Evolutionary conservation across 2,797 vertebrate species (phyloP).

Genomic region (Echeneis naucrates): DNA sequence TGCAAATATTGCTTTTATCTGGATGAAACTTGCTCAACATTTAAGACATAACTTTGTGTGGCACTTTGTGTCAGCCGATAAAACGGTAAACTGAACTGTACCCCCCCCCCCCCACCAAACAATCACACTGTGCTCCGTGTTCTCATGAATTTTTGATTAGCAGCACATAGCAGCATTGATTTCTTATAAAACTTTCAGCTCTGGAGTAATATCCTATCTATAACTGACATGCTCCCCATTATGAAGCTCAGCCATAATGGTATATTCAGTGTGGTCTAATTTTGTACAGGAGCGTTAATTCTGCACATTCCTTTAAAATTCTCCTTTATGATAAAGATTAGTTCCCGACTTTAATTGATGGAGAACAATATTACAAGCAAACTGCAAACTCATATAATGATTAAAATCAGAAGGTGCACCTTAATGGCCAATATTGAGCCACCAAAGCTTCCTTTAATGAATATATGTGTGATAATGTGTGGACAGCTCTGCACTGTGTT

Average conservation of each 20-base stretch:
- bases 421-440: constrained; percentile 82
- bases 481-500: constrained; percentile 75
- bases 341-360: constrained; percentile 81
- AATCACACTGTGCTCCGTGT: constrained; percentile 41
- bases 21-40: neutral
- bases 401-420: constrained; percentile 83
- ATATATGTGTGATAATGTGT: constrained; percentile 76
- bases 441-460: constrained; percentile 82
- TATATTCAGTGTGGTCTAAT: constrained; percentile 80
- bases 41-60: neutral
- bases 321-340: constrained; percentile 82
- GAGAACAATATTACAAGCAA: constrained; percentile 79
- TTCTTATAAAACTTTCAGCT: constrained; percentile 64
- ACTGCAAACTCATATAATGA: constrained; percentile 81
- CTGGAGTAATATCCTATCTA: constrained; percentile 58
- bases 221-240: constrained; percentile 72
- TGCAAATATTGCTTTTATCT: neutral
- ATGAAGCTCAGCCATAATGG: constrained; percentile 56
- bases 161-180: constrained; percentile 55
- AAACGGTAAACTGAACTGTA: constrained; percentile 28
- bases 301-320: constrained; percentile 72
- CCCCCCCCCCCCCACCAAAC: constrained; percentile 49
- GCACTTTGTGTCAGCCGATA: neutral
- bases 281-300: constrained; percentile 79
- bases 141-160: constrained; percentile 67